Conservation (phyloP, 2,888 invertebrate species). For the Nemurella pictetii region DNA sequence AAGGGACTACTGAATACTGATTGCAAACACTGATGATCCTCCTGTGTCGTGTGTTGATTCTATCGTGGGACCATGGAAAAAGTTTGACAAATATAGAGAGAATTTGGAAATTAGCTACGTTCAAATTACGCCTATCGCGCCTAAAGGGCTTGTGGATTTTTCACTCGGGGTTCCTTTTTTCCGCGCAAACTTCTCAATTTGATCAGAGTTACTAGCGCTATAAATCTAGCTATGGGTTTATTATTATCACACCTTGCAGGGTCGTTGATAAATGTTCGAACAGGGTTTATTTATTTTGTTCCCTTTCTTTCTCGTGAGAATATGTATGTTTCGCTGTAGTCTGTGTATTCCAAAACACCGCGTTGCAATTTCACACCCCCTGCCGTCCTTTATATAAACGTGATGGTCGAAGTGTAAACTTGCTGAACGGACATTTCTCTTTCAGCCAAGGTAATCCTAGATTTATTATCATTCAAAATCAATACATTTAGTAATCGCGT, state of each 20-base stretch:
- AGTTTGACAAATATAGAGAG: not conserved
- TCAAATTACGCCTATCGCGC: not conserved
- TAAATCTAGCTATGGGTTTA: not conserved
- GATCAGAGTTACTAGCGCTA: not conserved
- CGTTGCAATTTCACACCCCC: not conserved
- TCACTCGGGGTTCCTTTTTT: not conserved
- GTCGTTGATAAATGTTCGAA: not conserved
- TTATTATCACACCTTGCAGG: not conserved
- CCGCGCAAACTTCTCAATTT: not conserved
- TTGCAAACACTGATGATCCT: not conserved
- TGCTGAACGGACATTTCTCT: not conserved
- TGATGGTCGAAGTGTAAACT: not conserved
- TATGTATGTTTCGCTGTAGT: not conserved
- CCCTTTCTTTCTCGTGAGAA: not conserved
- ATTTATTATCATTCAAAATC: slow-evolving; percentile 26
- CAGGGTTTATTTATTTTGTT: not conserved
- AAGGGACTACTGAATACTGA: not conserved
- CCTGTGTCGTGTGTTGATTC: not conserved
- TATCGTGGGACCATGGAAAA: not conserved
- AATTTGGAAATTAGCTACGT: not conserved
- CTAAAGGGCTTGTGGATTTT: not conserved
- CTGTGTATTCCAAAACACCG: not conserved
- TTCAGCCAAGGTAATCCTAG: not conserved
- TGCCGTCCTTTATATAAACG: not conserved
- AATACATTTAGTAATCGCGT: slow-evolving; percentile 5